Conservation (phyloP, 1,140 invertebrate species). For the Mya arenaria region DNA sequence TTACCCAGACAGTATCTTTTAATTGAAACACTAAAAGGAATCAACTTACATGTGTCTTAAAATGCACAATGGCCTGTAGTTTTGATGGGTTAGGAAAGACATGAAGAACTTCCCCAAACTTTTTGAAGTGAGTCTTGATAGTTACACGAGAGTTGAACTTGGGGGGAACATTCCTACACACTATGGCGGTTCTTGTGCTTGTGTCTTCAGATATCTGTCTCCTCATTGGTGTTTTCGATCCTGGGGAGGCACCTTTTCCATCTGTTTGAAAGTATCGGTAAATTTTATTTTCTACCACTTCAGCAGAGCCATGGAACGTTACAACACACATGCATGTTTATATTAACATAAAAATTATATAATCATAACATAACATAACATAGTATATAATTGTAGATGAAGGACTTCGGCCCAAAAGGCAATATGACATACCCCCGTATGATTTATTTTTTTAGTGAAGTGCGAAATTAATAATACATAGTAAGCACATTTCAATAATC, state of each 20-base stretch:
- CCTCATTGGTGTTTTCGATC: too few relatives aligned
- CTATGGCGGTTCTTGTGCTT: constrained; percentile 63
- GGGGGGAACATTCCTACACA: constrained; percentile 68
- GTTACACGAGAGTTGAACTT: constrained; percentile 66
- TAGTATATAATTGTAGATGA: not conserved
- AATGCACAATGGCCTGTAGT: constrained; percentile 70
- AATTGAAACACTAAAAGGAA: not conserved
- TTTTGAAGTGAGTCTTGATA: constrained; percentile 71
- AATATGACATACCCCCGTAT: too few relatives aligned
- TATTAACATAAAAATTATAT: not conserved
- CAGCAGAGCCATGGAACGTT: too few relatives aligned
- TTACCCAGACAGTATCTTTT: too few relatives aligned
- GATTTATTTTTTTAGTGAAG: too few relatives aligned
- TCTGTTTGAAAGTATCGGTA: not conserved
- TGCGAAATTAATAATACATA: too few relatives aligned
- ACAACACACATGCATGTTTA: not conserved
- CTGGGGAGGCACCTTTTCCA: not conserved
- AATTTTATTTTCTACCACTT: not conserved
- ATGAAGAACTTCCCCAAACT: constrained; percentile 70
- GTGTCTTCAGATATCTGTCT: constrained; percentile 66
- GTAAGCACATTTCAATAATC: too few relatives aligned
- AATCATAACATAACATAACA: not conserved
- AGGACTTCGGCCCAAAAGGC: not conserved
- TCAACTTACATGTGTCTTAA: constrained; percentile 75
- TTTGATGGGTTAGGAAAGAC: constrained; percentile 66